phyloP scores from a whole-genome alignment of 2,888 invertebrate genomes.

The Hirtodrosophila confusa region DNA sequence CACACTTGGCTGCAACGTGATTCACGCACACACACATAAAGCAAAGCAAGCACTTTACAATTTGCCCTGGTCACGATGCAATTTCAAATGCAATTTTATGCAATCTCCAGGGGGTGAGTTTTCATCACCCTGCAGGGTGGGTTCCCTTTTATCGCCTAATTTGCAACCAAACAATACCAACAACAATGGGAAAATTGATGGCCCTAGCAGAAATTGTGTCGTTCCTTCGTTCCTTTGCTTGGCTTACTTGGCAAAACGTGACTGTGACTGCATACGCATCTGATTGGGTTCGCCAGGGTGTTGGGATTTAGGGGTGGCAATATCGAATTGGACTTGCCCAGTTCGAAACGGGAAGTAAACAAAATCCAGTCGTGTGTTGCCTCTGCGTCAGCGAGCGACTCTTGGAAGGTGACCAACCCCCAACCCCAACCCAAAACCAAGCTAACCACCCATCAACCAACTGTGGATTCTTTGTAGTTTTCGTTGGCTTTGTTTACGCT shows the following conservation, averaged over 20 bases:
- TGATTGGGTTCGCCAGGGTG: conserved; percentile 48
- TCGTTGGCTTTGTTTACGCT: conserved; percentile 55
- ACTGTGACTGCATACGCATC: conserved; percentile 56
- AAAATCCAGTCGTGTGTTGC: conserved; percentile 59
- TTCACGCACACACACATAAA: conserved; percentile 42
- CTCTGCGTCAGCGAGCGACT: conserved; percentile 43
- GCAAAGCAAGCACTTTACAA: conserved; percentile 53
- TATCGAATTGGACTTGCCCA: conserved; percentile 40
- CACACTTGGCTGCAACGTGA: conserved; percentile 56
- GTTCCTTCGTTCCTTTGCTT: conserved; percentile 32
- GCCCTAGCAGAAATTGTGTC: conserved; percentile 54
- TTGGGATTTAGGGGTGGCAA: conserved; percentile 26
- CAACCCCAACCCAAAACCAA: background rate
- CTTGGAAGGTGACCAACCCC: conserved; percentile 41
- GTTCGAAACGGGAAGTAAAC: conserved; percentile 73
- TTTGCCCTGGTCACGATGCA: conserved; percentile 76
- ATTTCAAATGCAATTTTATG: conserved; percentile 73
- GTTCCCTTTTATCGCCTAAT: conserved; percentile 40
- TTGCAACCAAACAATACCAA: conserved; percentile 30
- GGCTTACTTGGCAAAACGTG: conserved; percentile 68
- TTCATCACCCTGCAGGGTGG: conserved; percentile 43
- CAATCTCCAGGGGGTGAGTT: conserved; percentile 58
- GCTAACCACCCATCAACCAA: conserved; percentile 59
- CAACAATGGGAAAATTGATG: conserved; percentile 42
- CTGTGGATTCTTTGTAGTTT: conserved; percentile 61